A percentile compares a stretch with the other conserved stretches of the same genome.
phyloP scores from a whole-genome alignment of 1,140 invertebrate species.

The Ylistrum balloti region DNA sequence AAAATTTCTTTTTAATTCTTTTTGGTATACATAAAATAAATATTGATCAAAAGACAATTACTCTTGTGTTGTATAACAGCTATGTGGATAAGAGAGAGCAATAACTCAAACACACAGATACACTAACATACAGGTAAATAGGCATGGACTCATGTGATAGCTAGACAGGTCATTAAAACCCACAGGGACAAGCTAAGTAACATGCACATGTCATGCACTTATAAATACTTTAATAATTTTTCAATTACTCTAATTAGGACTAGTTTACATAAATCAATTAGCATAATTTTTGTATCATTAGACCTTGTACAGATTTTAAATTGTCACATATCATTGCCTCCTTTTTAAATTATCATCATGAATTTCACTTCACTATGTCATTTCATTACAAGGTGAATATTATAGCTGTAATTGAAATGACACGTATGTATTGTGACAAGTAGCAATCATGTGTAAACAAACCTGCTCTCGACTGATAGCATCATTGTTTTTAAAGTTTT shows the following conservation, averaged over 20 bases:
- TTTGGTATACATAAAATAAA: background rate
- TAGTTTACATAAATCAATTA: background rate
- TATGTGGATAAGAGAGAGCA: background rate
- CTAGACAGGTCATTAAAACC: background rate
- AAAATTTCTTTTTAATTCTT: background rate
- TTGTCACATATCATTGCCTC: background rate
- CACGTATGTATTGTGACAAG: background rate
- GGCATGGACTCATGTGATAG: too few species aligned
- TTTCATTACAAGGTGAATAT: background rate
- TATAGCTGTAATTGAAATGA: background rate
- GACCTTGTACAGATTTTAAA: conserved; percentile 8
- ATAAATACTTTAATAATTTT: background rate
- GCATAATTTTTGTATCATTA: background rate
- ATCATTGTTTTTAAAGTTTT: conserved; percentile 40
- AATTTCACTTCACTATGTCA: background rate
- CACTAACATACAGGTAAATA: too few species aligned
- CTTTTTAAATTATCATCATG: background rate
- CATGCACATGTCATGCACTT: conserved; percentile 24
- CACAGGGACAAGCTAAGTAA: background rate
- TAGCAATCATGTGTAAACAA: background rate
- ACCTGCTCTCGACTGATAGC: background rate
- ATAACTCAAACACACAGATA: background rate
- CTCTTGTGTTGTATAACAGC: background rate
- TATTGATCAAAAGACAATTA: background rate
- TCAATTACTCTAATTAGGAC: background rate